phyloP scores from a whole-genome alignment of 1,140 invertebrate genomes.

The Mizuhopecten yessoensis region DNA sequence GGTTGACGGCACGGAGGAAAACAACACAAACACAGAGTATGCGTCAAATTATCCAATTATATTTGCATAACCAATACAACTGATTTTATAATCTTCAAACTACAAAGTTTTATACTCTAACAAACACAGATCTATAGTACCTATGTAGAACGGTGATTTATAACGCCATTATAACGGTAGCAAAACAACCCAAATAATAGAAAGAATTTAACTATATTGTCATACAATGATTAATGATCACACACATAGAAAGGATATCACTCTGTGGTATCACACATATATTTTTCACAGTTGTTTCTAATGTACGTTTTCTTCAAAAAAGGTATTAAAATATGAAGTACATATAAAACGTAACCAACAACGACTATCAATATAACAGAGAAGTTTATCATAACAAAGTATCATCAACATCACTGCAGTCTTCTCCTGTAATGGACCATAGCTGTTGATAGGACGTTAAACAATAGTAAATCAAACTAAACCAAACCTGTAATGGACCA shows the following conservation, averaged over 20 bases:
- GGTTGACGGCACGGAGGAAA: background rate
- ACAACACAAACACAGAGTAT: background rate
- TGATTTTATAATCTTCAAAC: background rate
- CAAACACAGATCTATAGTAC: background rate
- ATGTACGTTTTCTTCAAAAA: background rate
- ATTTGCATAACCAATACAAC: conserved; percentile 34
- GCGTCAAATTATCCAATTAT: conserved; percentile 28
- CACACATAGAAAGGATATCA: background rate
- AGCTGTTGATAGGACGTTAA: too few species aligned
- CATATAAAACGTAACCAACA: background rate
- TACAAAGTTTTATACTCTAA: conserved; percentile 3
- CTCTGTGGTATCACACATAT: background rate
- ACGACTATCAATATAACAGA: background rate
- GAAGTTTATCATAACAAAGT: too few species aligned
- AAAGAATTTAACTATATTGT: background rate
- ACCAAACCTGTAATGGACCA: too few species aligned
- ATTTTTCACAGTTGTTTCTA: background rate
- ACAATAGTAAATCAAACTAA: too few species aligned
- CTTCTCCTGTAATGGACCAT: too few species aligned
- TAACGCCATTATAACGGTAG: background rate
- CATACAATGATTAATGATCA: background rate
- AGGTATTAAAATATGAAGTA: conserved; percentile 15
- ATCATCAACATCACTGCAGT: too few species aligned
- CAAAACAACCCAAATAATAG: background rate
- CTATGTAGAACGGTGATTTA: background rate